phyloP scores from a whole-genome alignment of 2,888 invertebrate genomes.

The Steinernema carpocapsae region DNA sequence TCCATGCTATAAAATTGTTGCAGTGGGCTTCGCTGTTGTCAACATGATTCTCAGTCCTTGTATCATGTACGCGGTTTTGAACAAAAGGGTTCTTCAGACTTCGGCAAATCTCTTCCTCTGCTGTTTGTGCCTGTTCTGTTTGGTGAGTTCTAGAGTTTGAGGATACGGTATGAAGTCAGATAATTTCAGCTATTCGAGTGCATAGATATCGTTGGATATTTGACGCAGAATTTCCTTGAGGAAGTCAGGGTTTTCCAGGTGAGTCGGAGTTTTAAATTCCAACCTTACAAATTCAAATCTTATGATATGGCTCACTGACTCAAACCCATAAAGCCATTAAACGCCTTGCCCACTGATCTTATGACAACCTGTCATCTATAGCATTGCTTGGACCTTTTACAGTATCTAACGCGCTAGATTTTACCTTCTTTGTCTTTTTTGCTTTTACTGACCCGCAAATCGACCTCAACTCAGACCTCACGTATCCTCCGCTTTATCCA shows the following conservation, averaged over 20 bases:
- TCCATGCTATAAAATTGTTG: neutral
- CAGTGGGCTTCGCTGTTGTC: neutral
- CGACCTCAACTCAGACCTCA: too few species aligned
- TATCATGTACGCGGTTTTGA: neutral
- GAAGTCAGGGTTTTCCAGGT: neutral
- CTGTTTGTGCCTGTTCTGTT: neutral
- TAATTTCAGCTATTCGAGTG: neutral
- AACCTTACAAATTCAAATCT: neutral
- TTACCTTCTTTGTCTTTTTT: too few species aligned
- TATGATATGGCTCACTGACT: neutral
- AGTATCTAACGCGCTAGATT: neutral
- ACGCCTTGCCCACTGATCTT: neutral
- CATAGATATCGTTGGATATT: neutral
- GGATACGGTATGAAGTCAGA: neutral
- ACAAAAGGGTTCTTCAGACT: neutral
- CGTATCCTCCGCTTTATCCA: too few species aligned
- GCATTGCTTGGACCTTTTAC: too few species aligned
- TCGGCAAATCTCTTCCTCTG: neutral
- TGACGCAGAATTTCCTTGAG: neutral
- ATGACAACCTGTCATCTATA: too few species aligned
- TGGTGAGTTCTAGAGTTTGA: neutral
- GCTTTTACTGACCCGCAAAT: too few species aligned
- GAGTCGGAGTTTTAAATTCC: neutral
- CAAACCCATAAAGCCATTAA: neutral
- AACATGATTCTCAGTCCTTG: conserved; percentile 1